A percentile compares a stretch with the other conserved stretches of the same genome.
phyloP scores from a whole-genome alignment of 2,113 vertebrate genomes.

The Scatophagus argus region DNA sequence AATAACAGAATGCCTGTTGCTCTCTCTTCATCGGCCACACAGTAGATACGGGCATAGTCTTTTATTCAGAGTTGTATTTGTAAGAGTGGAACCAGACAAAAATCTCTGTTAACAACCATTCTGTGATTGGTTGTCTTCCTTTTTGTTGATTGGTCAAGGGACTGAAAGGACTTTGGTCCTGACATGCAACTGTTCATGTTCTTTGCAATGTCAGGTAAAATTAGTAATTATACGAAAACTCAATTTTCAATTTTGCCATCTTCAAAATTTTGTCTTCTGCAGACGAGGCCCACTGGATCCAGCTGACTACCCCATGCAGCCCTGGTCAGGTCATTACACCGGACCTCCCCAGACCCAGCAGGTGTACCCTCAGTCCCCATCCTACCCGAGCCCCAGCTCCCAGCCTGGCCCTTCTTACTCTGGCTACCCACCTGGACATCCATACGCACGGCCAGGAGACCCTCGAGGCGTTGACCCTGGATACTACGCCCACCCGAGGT shows the following conservation, averaged over 20 bases:
- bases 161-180: too few relatives aligned
- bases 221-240: not conserved
- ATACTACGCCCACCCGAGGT: constrained; percentile 85
- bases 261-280: constrained; percentile 40
- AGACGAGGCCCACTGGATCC: constrained; percentile 90
- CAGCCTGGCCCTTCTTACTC: constrained; percentile 84
- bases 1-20: not conserved
- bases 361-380: constrained; percentile 70
- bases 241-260: not conserved
- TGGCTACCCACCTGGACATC: constrained; percentile 81
- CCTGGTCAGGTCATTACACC: constrained; percentile 84
- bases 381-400: constrained; percentile 68
- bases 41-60: not conserved
- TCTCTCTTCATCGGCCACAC: not conserved
- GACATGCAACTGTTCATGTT: not conserved
- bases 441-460: constrained; percentile 83
- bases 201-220: too few relatives aligned
- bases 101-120: too few relatives aligned
- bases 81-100: not conserved
- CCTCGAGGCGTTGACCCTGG: constrained; percentile 84
- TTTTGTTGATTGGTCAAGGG: not conserved
- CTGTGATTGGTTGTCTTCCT: not conserved
- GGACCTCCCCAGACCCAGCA: constrained; percentile 85
- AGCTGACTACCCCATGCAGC: constrained; percentile 86
- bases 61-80: not conserved